phyloP scores from a whole-genome alignment of 2,888 invertebrate species.

The Tryphoninae sp. region DNA sequence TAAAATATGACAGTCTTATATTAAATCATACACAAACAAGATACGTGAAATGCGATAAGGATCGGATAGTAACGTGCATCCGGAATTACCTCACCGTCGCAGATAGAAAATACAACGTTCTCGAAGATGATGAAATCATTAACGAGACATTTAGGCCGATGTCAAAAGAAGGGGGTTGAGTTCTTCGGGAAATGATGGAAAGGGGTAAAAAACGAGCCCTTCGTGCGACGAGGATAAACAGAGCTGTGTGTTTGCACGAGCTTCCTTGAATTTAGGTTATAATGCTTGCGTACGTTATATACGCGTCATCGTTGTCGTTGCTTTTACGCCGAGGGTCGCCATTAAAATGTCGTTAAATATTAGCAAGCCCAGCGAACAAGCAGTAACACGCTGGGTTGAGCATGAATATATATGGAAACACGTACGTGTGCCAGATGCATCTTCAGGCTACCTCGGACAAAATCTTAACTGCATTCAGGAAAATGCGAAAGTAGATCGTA shows the following conservation, averaged over 20 bases:
- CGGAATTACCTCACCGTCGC: neutral
- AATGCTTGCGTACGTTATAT: constrained; percentile 1
- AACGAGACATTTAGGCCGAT: constrained; percentile 8
- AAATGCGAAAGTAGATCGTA: too few relatives aligned
- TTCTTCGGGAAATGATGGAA: neutral
- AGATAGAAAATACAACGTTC: neutral
- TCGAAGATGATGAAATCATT: neutral
- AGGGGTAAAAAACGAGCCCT: too few relatives aligned
- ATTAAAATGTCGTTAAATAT: constrained; percentile 74
- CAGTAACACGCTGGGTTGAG: constrained; percentile 15
- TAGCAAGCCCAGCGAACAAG: constrained; percentile 60
- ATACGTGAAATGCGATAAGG: constrained; percentile 34
- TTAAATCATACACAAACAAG: constrained; percentile 23
- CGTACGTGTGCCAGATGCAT: constrained; percentile 16
- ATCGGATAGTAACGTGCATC: neutral
- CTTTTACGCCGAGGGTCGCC: constrained; percentile 60
- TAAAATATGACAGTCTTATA: constrained; percentile 17
- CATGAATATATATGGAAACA: constrained; percentile 20
- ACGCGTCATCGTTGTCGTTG: constrained; percentile 41
- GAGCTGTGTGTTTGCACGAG: constrained; percentile 1
- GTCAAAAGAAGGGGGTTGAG: neutral
- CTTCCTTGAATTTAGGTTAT: constrained; percentile 24
- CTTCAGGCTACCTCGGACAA: too few relatives aligned
- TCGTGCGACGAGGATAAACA: too few relatives aligned
- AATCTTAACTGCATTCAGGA: too few relatives aligned